Evolutionary conservation across 2,113 vertebrate species (phyloP).

Genomic region (Vireo altiloquus): DNA sequence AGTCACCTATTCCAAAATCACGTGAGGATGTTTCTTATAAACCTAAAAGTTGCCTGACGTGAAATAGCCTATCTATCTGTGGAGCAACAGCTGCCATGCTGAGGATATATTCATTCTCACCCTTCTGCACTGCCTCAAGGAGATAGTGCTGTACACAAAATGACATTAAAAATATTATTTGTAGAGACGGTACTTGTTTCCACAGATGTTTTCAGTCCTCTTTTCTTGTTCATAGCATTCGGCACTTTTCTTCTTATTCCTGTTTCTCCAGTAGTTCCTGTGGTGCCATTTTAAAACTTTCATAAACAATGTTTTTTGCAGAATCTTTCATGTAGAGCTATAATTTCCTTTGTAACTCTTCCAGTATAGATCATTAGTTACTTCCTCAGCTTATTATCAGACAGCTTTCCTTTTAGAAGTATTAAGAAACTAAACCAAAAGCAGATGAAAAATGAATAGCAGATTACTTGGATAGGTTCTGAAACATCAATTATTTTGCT

Average conservation of each 20-base stretch:
- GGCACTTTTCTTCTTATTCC: background rate
- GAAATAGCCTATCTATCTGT: background rate
- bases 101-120: background rate
- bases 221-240: background rate
- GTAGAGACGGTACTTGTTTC: background rate
- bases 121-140: constrained; percentile 16
- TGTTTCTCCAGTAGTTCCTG: background rate
- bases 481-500: background rate
- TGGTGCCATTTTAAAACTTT: background rate
- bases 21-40: background rate
- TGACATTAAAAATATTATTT: constrained; percentile 25
- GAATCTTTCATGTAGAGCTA: background rate
- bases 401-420: background rate
- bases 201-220: background rate
- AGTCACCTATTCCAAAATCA: background rate
- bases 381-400: background rate
- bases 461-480: background rate
- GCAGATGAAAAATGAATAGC: background rate
- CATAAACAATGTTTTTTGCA: background rate
- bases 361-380: background rate
- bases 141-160: background rate
- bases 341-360: background rate
- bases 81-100: constrained; percentile 21
- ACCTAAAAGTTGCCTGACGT: background rate
- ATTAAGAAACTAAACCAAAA: background rate